Percentiles rank a stretch among this genome's conserved stretches.
phyloP scores from a whole-genome alignment of 2,888 invertebrate genomes.

The Diarsia rubi region DNA sequence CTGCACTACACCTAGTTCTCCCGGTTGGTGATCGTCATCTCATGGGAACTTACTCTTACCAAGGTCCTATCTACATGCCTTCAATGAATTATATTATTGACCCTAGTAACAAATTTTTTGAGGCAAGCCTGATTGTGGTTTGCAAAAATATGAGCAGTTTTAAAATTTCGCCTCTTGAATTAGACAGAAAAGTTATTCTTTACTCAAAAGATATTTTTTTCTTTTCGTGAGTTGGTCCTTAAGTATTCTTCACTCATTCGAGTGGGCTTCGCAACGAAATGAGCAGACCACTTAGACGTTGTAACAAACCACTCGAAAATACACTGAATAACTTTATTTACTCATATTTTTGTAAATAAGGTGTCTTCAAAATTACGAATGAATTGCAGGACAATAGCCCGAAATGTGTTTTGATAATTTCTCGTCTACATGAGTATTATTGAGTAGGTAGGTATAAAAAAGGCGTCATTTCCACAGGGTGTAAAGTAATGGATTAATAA shows the following conservation, averaged over 20 bases:
- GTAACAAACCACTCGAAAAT: slow-evolving; percentile 80
- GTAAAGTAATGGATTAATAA: neutral
- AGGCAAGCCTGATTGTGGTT: neutral
- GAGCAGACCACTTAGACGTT: slow-evolving; percentile 88
- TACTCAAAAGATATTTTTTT: slow-evolving; percentile 66
- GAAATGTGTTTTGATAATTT: slow-evolving; percentile 11
- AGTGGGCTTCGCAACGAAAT: slow-evolving; percentile 80
- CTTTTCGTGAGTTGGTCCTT: slow-evolving; percentile 72
- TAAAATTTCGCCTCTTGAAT: slow-evolving; percentile 40
- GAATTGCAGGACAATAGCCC: slow-evolving; percentile 4
- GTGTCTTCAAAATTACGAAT: slow-evolving; percentile 27
- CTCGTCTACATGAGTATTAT: neutral
- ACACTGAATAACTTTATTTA: slow-evolving; percentile 68
- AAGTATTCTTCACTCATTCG: slow-evolving; percentile 75
- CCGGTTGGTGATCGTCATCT: neutral
- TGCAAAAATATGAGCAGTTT: slow-evolving; percentile 15
- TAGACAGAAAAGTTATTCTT: slow-evolving; percentile 48
- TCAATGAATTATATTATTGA: neutral
- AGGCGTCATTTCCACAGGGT: neutral
- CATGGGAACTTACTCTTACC: neutral
- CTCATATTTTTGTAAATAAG: slow-evolving; percentile 47
- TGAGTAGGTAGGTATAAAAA: neutral
- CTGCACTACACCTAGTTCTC: neutral
- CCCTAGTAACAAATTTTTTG: neutral
- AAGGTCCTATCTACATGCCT: neutral